phyloP scores from a whole-genome alignment of 2,888 invertebrate species.

The Drosophila austrosaltans region DNA sequence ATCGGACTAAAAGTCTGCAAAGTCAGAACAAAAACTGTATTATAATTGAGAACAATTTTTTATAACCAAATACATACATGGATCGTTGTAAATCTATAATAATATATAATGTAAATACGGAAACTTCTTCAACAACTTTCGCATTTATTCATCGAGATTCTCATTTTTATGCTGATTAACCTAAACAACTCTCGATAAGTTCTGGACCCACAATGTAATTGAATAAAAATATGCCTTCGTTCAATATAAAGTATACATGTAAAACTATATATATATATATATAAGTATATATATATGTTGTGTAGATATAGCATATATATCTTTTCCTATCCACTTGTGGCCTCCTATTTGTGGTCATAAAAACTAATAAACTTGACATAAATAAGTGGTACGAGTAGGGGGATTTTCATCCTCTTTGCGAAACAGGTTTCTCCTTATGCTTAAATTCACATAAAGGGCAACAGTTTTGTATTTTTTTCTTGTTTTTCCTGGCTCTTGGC shows the following conservation, averaged over 20 bases:
- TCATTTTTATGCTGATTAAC: conserved; percentile 73
- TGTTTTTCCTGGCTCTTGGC: background rate
- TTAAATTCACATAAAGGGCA: conserved; percentile 8
- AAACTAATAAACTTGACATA: conserved; percentile 68
- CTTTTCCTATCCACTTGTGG: conserved; percentile 23
- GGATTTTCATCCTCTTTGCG: background rate
- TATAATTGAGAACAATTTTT: too few species aligned
- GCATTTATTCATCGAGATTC: conserved; percentile 31
- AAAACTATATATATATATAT: conserved; percentile 46
- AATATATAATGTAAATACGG: background rate
- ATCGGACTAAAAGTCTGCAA: too few species aligned
- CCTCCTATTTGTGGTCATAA: conserved; percentile 48
- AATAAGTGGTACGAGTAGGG: conserved; percentile 43
- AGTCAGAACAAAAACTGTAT: too few species aligned
- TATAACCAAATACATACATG: too few species aligned
- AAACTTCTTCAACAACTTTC: background rate
- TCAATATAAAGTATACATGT: conserved; percentile 17
- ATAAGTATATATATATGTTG: background rate
- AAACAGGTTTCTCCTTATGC: background rate
- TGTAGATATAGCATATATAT: conserved; percentile 13
- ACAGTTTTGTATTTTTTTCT: background rate
- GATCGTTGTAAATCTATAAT: too few species aligned
- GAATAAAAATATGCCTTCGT: conserved; percentile 60
- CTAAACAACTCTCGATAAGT: conserved; percentile 49
- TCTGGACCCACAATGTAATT: conserved; percentile 49